Conservation (phyloP, 2,797 vertebrate species). For the Lepilemur septentrionalis region DNA sequence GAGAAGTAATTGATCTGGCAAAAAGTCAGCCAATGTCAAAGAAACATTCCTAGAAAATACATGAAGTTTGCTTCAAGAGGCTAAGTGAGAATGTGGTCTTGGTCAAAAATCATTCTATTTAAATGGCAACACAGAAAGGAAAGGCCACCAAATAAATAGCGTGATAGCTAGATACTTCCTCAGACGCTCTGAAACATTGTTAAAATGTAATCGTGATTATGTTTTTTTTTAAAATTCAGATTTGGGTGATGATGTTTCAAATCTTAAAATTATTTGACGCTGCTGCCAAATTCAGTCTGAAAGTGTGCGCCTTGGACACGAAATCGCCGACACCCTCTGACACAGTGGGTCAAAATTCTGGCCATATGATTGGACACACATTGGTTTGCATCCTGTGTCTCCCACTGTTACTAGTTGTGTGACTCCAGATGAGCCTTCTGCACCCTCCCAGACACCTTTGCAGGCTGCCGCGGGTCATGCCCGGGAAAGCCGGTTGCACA, state of each 20-base stretch:
- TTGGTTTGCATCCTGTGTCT: background rate
- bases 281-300: background rate
- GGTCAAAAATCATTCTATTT: background rate
- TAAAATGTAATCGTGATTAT: background rate
- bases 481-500: fast-evolving
- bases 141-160: background rate
- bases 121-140: background rate
- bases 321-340: background rate
- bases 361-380: too few species aligned
- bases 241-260: background rate
- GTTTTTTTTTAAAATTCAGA: background rate
- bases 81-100: background rate
- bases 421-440: background rate
- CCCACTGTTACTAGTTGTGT: too few species aligned
- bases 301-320: background rate
- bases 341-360: background rate
- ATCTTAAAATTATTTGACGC: background rate
- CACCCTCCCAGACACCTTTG: background rate
- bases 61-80: background rate
- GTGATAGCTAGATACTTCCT: background rate
- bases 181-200: background rate
- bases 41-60: background rate
- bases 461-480: too few species aligned
- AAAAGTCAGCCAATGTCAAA: background rate
- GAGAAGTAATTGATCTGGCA: background rate